Percentiles rank a stretch among this genome's conserved stretches.
Conservation (phyloP, 2,888 invertebrate species). For the Ectropis crepuscularia region DNA sequence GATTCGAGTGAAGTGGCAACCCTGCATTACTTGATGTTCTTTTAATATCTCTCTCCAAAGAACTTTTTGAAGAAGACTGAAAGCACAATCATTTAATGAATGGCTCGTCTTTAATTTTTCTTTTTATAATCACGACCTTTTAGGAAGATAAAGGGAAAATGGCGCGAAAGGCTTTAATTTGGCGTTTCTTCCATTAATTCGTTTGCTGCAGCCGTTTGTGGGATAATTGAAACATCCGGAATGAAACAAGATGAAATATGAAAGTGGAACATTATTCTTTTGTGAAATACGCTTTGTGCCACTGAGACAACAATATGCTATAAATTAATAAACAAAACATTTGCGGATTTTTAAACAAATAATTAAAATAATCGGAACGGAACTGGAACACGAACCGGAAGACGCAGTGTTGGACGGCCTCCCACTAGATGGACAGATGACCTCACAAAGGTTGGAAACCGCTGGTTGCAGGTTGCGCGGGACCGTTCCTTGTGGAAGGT, state of each 20-base stretch:
- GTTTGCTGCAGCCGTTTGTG: constrained; percentile 45
- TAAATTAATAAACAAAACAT: no score
- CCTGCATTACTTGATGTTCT: constrained; percentile 51
- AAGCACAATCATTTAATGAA: constrained; percentile 62
- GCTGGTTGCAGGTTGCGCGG: no score
- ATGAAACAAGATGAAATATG: constrained; percentile 38
- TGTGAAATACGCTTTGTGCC: neutral
- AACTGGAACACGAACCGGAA: no score
- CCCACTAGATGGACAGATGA: no score
- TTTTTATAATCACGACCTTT: constrained; percentile 61
- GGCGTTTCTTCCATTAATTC: constrained; percentile 52
- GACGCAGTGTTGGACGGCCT: no score
- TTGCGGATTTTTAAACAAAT: no score
- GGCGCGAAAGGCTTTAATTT: constrained; percentile 52
- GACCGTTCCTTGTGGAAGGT: no score
- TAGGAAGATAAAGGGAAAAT: constrained; percentile 55
- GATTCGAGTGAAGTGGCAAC: constrained; percentile 1
- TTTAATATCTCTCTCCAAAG: constrained; percentile 53
- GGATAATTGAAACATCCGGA: constrained; percentile 51
- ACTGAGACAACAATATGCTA: no score
- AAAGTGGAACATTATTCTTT: constrained; percentile 19
- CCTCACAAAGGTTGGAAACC: no score
- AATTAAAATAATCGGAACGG: no score
- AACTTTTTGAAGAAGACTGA: constrained; percentile 35
- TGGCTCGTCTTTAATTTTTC: constrained; percentile 57